A percentile compares a stretch with the other conserved stretches of the same genome.
Evolutionary conservation across 2,113 vertebrate genomes (phyloP).

Genomic region (Loxodonta africana): DNA sequence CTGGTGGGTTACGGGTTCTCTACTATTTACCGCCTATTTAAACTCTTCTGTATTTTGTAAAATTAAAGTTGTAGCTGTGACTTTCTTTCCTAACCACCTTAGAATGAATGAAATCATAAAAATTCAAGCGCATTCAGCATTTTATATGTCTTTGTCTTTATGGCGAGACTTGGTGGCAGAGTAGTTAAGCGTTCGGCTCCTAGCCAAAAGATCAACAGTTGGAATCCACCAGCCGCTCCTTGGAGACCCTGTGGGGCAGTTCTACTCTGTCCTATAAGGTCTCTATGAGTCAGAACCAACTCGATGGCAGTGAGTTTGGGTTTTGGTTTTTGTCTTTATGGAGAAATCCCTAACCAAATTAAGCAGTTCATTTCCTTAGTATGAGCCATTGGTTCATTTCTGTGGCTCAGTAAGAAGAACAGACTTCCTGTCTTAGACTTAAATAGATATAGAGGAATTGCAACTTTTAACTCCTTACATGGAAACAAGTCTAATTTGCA

Average conservation of each 20-base stretch:
- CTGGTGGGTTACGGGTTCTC: accelerated
- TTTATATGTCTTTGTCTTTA: neutral
- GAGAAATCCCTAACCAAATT: neutral
- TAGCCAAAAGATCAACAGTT: too few species aligned
- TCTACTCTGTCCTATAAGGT: too few species aligned
- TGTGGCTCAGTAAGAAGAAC: neutral
- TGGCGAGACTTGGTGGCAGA: neutral
- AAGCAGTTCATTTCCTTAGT: neutral
- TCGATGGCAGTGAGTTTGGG: too few species aligned
- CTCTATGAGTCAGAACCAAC: too few species aligned
- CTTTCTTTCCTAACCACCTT: neutral
- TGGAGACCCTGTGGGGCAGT: too few species aligned
- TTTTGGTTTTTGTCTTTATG: neutral
- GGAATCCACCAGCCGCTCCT: too few species aligned
- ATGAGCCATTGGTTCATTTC: neutral
- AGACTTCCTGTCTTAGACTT: neutral
- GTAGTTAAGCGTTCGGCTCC: too few species aligned
- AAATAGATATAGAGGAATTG: neutral
- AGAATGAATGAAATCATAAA: neutral
- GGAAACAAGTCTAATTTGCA: neutral
- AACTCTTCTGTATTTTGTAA: neutral
- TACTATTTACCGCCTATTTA: too few species aligned
- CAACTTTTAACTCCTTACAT: neutral
- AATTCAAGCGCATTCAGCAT: neutral
- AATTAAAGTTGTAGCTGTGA: neutral